Conservation (phyloP, 2,113 vertebrate genomes). For the Calyptomena viridis region DNA sequence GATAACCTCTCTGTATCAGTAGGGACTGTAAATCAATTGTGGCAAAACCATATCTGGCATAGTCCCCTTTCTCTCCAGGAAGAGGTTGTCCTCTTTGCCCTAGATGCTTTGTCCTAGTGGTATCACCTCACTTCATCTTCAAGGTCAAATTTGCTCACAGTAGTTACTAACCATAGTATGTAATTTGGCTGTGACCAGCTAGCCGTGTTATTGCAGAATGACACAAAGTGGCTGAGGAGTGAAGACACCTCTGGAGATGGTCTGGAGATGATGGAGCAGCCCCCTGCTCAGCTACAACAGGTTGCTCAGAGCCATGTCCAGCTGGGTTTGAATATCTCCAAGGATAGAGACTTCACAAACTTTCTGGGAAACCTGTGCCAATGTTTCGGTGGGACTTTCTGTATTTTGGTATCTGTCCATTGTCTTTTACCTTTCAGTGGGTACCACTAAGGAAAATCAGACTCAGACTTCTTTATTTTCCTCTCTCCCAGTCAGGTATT, state of each 20-base stretch:
- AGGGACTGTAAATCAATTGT: not conserved
- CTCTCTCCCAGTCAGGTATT: not conserved
- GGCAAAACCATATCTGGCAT: accelerated
- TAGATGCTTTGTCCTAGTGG: not conserved
- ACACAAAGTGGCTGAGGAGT: not conserved
- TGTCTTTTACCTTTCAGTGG: not conserved
- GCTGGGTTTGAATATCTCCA: not conserved
- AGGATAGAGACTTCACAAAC: not conserved
- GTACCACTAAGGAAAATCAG: not conserved
- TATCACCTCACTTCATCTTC: not conserved
- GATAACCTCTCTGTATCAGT: not conserved
- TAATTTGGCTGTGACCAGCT: not conserved
- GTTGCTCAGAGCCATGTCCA: not conserved
- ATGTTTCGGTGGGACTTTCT: not conserved
- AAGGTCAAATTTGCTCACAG: not conserved
- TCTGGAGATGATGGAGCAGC: too few relatives aligned
- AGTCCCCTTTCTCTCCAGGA: not conserved
- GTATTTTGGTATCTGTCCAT: not conserved
- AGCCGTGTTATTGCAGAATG: not conserved
- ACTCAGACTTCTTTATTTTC: not conserved
- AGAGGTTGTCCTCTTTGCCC: too few relatives aligned
- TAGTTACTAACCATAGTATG: not conserved
- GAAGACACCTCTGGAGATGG: not conserved
- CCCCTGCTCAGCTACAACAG: not conserved
- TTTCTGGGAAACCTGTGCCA: not conserved